Base-by-base conservation (phyloP, 2,797 vertebrate genomes). In the Pipistrellus nathusii region DNA sequence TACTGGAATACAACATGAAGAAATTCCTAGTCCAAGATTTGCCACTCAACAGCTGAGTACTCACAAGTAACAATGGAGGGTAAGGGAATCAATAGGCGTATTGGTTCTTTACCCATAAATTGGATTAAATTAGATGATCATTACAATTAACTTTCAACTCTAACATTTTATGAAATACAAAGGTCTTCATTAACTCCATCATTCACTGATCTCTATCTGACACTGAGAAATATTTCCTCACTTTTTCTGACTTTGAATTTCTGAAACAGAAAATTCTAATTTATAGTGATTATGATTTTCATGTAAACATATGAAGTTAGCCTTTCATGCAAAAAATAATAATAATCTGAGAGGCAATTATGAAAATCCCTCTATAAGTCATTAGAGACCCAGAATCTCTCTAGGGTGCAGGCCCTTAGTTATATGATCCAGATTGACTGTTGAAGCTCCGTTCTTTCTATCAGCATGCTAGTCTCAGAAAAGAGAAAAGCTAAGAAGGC, bases 221-320 rank as follows among this genome's bases (percentile, higher is more conserved):
- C 15, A 72, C 35, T 75, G 68, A 90, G 62, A 91, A 88, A 76
- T 17, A 88, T 27, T 46, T 68, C n/a, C 38, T 88, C 38, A 72
- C 17, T 66, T 93, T 78, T 81, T 85, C 17, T 62, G 73, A 77
- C 46, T 93, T 44, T 83, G 46, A 69, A 94, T 72, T 66, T 38
- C 59, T 73, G 5, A 87, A 85, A 85, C 35, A 44, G 80, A 90
- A 93, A 88, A 93, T 44, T 75, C 66, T 81, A 35, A 93, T 85
- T 88, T 91, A 88, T 21, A 82, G 18, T 85, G n/a, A 21, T 68
- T 94, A 85, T 17, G 44, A 44, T 57, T 76, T 75, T 59, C 48
- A 73, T 75, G 57, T 88, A 92, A 87, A 72, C 15, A 83, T 53
- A 82, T 35, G 55, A 82, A 44, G 44, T 76, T 51, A 81, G 51